Evolutionary conservation across 2,888 invertebrate species (phyloP).

Genomic region (Mythimna ferrago): DNA sequence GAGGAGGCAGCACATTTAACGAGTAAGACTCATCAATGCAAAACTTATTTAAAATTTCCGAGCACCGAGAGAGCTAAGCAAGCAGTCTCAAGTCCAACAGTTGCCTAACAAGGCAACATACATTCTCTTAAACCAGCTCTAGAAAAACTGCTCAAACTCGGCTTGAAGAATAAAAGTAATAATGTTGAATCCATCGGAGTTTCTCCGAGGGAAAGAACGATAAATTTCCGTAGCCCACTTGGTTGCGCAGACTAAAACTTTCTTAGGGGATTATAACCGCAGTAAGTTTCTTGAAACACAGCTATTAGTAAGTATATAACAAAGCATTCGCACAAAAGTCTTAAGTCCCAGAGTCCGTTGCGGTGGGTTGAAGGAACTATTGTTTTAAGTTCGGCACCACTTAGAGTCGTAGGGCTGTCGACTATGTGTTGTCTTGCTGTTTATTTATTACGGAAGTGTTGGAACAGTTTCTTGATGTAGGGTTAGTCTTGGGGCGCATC

Average conservation of each 20-base stretch:
- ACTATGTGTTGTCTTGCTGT: conserved; percentile 5
- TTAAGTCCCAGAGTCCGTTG: conserved; percentile 54
- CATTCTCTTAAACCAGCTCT: conserved; percentile 34
- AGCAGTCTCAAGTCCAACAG: conserved; percentile 11
- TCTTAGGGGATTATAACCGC: conserved; percentile 57
- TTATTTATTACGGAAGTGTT: conserved; percentile 27
- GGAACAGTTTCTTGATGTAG: conserved; percentile 7
- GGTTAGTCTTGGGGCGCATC: not conserved
- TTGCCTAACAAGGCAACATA: conserved; percentile 29
- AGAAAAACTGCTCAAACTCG: conserved; percentile 44
- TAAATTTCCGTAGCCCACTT: conserved; percentile 54
- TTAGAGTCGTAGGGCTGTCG: conserved; percentile 43
- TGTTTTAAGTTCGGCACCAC: conserved; percentile 57
- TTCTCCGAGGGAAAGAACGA: conserved; percentile 46
- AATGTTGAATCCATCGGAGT: conserved; percentile 42
- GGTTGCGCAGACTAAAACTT: conserved; percentile 46
- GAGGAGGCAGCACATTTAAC: not conserved
- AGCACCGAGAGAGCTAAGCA: not conserved
- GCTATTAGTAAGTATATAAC: conserved; percentile 56
- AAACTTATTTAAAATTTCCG: not conserved
- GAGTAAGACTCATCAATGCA: not conserved
- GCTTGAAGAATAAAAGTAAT: conserved; percentile 53
- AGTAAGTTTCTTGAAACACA: conserved; percentile 48
- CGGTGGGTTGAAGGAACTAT: conserved; percentile 60
- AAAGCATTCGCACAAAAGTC: conserved; percentile 55